Evolutionary conservation across 2,888 invertebrate genomes (phyloP), one percentile per base, ranked within the genome.

Genomic region (Kuschelorhynchus macadamiae): DNA sequence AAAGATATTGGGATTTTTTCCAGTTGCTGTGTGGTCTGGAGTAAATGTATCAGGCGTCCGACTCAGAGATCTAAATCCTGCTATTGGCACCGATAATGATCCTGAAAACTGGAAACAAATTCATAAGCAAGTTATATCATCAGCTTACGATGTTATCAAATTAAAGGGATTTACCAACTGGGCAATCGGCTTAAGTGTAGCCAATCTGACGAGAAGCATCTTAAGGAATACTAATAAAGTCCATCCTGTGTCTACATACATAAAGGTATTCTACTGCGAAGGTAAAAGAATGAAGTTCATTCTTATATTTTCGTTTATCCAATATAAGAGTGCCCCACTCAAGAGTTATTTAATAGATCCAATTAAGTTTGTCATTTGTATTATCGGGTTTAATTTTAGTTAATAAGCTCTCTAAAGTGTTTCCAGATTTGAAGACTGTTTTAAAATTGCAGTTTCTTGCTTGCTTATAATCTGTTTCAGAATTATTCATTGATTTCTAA

Each of bases 1-100:
- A 39, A n/a, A 12, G 1, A 12, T 16, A 39, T 39, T 39, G 9
- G 5, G 12, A 39, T 2, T 14, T 16, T 14, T 61, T 50, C 14
- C 80, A 93, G 94, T 96, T 71, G 92, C 96, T 9, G 93, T 97
- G 0, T 97, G 96, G 96, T 96, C 96, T 0, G 94, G 94, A 7
- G 95, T 96, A 17, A 96, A 96, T 83, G 89, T 97, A 44, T 96
- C 94, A 5, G 97, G 96, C 4, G 94, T 96, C 0, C 88, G 92
- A 1, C 86, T 96, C 60, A 88, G 89, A 73, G 94, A 95, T 73
- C 79, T 96, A 25, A 91, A 93, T 81, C 90, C 92, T 18, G 84
- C 86, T 44, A 86, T 94, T 59, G 95, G 95, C 32, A 87, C 89
- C 0, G 86, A 87, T 0, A 84, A 87, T 0, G 96, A 96, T 82